A percentile compares a stretch with the other conserved stretches of the same genome.
Evolutionary conservation across 2,113 vertebrate species (phyloP).

Genomic region (Nannospalax galili): DNA sequence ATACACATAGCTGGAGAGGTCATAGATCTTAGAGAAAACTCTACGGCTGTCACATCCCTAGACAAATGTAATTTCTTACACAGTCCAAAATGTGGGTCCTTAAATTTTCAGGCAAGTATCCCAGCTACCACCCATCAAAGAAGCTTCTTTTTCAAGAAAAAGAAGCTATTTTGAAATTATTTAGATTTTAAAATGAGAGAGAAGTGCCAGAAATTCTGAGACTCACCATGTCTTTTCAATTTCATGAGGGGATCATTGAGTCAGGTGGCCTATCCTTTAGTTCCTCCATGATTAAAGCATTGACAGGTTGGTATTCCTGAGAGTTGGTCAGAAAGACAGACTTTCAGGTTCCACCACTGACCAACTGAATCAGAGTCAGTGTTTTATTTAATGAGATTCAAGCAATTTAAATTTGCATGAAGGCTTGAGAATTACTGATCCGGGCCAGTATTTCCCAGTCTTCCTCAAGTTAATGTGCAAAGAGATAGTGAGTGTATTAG

Average conservation of each 20-base stretch:
- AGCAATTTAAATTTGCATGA: background rate
- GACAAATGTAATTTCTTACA: no score
- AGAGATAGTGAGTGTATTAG: background rate
- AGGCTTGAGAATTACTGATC: background rate
- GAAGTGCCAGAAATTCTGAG: background rate
- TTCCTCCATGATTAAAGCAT: background rate
- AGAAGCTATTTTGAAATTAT: slow-evolving; percentile 16
- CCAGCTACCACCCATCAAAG: no score
- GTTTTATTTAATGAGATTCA: slow-evolving; percentile 34
- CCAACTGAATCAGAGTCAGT: background rate
- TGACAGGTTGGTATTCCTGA: no score
- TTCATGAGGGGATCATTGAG: background rate
- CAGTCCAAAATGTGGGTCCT: no score
- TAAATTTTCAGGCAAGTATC: no score
- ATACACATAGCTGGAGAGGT: no score
- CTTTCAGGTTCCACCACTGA: background rate
- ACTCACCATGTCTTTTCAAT: background rate
- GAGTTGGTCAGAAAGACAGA: background rate
- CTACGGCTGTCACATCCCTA: no score
- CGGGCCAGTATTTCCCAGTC: background rate
- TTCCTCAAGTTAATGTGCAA: background rate
- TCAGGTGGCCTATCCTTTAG: background rate
- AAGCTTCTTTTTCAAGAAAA: no score
- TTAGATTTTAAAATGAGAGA: background rate
- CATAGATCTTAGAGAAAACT: no score